Evolutionary conservation across 2,888 invertebrate species (phyloP).

Genomic region (Melanostoma scalare): DNA sequence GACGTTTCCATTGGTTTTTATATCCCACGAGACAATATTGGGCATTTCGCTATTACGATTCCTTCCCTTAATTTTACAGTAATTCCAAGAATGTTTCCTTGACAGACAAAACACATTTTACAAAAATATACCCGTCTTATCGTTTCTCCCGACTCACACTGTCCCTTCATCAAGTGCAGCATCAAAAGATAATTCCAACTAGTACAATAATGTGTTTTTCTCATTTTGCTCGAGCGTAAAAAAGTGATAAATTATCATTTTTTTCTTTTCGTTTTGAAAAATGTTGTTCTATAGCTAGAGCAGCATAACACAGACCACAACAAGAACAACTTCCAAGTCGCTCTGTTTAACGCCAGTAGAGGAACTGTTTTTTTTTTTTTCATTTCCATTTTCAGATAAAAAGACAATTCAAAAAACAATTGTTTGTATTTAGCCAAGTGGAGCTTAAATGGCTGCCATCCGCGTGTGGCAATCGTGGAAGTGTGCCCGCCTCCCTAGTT

Average conservation of each 20-base stretch:
- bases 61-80: too few relatives aligned
- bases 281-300: slow-evolving; percentile 25
- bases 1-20: too few relatives aligned
- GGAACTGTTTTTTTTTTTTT: slow-evolving; percentile 18
- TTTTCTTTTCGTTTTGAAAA: not conserved
- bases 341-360: slow-evolving; percentile 30
- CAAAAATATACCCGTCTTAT: too few relatives aligned
- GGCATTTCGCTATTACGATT: too few relatives aligned
- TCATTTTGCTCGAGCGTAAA: slow-evolving; percentile 34
- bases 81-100: too few relatives aligned
- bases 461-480: slow-evolving; percentile 45
- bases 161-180: slow-evolving; percentile 16
- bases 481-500: slow-evolving; percentile 41
- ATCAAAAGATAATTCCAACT: slow-evolving; percentile 15
- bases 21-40: too few relatives aligned
- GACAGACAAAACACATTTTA: too few relatives aligned
- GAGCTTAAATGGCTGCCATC: slow-evolving; percentile 63
- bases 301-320: not conserved
- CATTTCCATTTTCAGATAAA: too few relatives aligned
- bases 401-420: slow-evolving; percentile 42
- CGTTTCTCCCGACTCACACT: slow-evolving; percentile 19
- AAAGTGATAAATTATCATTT: slow-evolving; percentile 63
- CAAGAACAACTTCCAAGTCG: not conserved
- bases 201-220: not conserved
- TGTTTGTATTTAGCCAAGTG: slow-evolving; percentile 67